phyloP scores from a whole-genome alignment of 35 echinoderm and acorn worm species.

The Patiria miniata region DNA sequence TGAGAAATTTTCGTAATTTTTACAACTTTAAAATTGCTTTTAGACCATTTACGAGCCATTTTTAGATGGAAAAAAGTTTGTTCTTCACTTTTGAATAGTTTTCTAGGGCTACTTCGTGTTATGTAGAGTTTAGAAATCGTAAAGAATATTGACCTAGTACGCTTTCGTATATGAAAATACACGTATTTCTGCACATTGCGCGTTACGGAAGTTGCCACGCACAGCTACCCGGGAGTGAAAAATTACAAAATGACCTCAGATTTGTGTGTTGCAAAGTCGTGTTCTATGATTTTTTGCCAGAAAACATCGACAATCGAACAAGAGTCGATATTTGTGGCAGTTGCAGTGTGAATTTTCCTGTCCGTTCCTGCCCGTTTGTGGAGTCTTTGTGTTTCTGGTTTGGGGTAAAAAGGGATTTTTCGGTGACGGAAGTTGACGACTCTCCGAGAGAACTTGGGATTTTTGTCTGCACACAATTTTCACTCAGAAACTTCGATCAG shows the following conservation, averaged over 20 bases:
- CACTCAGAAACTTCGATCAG: background rate
- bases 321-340: background rate
- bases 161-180: background rate
- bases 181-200: background rate
- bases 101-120: slow-evolving; percentile 8
- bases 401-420: slow-evolving; percentile 2
- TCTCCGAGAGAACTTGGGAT: too few relatives aligned
- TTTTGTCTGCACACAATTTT: background rate
- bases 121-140: slow-evolving; percentile 39
- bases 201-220: background rate
- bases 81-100: slow-evolving; percentile 58
- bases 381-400: background rate
- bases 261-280: background rate
- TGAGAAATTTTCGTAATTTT: slow-evolving; percentile 43
- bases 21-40: slow-evolving; percentile 35
- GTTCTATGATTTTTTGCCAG: background rate
- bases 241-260: slow-evolving; percentile 5
- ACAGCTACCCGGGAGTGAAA: background rate
- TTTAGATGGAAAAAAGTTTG: slow-evolving; percentile 38
- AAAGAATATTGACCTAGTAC: background rate
- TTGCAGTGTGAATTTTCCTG: background rate
- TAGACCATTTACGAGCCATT: background rate
- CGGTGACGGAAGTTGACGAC: background rate
- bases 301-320: background rate
- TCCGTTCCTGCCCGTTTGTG: background rate